Evolutionary conservation across 2,797 vertebrate genomes (phyloP).

Genomic region (Chelonia mydas): DNA sequence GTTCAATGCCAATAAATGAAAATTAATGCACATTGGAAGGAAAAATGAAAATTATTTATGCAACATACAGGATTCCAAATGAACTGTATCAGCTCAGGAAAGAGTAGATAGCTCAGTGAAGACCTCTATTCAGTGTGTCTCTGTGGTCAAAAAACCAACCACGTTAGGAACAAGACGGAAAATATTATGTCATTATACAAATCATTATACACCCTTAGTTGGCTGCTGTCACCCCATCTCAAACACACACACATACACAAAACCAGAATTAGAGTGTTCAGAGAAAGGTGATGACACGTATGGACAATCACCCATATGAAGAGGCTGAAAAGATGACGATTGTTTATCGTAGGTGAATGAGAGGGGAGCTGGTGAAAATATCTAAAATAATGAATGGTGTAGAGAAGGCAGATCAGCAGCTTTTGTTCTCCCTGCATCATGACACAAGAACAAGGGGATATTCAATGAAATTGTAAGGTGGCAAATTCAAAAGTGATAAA

Average conservation of each 20-base stretch:
- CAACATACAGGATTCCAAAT: neutral
- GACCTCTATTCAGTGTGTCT: neutral
- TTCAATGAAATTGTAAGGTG: neutral
- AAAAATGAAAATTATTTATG: fast-evolving
- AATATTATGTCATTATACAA: neutral
- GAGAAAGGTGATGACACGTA: neutral
- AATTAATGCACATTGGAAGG: neutral
- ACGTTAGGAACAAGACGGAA: conserved; percentile 9
- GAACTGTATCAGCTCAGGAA: neutral
- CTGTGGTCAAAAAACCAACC: neutral
- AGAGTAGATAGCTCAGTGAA: neutral
- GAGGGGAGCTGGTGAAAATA: neutral
- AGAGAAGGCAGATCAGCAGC: neutral
- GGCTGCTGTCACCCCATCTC: neutral
- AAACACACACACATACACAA: neutral
- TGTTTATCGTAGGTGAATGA: neutral
- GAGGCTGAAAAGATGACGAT: neutral
- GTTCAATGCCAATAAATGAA: neutral
- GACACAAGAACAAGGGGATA: neutral
- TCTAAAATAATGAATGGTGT: neutral
- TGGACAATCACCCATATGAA: conserved; percentile 37
- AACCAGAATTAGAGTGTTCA: conserved; percentile 27
- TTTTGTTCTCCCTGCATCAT: neutral
- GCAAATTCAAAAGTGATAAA: neutral
- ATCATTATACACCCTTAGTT: too few relatives aligned